Base-by-base conservation (phyloP, 2,888 invertebrate genomes). In the Lasioglossum calceatum region DNA sequence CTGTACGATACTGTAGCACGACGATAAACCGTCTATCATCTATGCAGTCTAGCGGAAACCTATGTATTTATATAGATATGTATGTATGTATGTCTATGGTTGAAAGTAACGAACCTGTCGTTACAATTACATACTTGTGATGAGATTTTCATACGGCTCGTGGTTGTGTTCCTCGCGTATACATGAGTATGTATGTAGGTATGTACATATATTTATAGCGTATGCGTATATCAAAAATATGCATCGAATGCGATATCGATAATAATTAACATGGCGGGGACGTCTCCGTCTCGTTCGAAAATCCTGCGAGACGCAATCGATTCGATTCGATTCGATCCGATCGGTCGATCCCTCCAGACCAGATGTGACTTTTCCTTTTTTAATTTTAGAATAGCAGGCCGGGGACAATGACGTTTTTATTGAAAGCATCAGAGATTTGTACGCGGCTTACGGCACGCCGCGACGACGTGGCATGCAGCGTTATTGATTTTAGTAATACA, bases 401-500 rank as follows among this genome's bases (percentile, higher is more conserved):
- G 70, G 73, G 70, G 73, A 42, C 50, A 82, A 39, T 78, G 75
- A 82, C 75, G 47, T 84, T 80, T 78, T 54, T 84, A 83, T 83
- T 79, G 73, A 83, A 77, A 58, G 73, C 64, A 58, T 71, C n/a
- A 23, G 16, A 61, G 23, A 88, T 84, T 73, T 75, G 85, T 82
- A 75, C 72, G 71, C 71, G 78, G 79, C 88, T 85, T 81, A 76
- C 50, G 70, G 23, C 23, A 70, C 23, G 70, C 8, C 23, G 79
- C 72, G 75, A 78, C 72, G 84, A 81, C 81, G 85, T 81, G 73
- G 81, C 82, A 84, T 74, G 75, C 36, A 79, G 87, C 84, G 79
- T 88, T 91, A 91, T 91, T 91, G 91, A 91, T 91, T 89, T 91
- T 83, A 74, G 82, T 87, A 86, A 81, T 85, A 80, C 81, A 80